Conservation (phyloP, 2,888 invertebrate genomes). For the Cinara cedri region DNA sequence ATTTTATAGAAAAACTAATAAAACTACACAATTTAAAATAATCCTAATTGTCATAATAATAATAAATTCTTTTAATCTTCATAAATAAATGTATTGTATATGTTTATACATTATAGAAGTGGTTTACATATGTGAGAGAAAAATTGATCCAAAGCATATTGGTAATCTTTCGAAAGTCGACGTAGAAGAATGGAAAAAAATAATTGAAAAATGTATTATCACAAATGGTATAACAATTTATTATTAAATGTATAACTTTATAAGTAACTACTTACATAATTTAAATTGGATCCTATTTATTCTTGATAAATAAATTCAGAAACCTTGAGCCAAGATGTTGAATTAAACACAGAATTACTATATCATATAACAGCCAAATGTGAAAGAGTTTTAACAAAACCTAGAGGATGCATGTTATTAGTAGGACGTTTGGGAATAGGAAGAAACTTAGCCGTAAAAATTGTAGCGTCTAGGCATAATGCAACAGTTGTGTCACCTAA, state of each 20-base stretch:
- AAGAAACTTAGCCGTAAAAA: constrained; percentile 76
- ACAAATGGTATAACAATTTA: constrained; percentile 33
- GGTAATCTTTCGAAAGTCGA: constrained; percentile 18
- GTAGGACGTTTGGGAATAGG: constrained; percentile 83
- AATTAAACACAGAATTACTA: constrained; percentile 67
- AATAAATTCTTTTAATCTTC: neutral
- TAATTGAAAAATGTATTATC: constrained; percentile 38
- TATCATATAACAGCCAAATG: constrained; percentile 70
- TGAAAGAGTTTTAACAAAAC: constrained; percentile 69
- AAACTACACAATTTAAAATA: neutral
- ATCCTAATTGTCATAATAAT: neutral
- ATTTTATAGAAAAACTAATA: neutral
- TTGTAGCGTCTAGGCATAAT: constrained; percentile 75
- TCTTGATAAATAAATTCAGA: constrained; percentile 37
- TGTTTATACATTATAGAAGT: constrained; percentile 28
- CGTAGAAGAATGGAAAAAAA: constrained; percentile 44
- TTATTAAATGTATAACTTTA: neutral
- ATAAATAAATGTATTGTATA: too few species aligned
- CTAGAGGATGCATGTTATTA: constrained; percentile 72
- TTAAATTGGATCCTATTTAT: neutral
- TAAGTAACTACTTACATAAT: neutral
- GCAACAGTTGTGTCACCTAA: constrained; percentile 68
- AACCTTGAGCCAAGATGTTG: constrained; percentile 56
- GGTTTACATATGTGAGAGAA: constrained; percentile 42
- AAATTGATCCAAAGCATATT: constrained; percentile 29